Evolutionary conservation across 2,113 vertebrate genomes (phyloP).

Genomic region (Xenopus borealis): DNA sequence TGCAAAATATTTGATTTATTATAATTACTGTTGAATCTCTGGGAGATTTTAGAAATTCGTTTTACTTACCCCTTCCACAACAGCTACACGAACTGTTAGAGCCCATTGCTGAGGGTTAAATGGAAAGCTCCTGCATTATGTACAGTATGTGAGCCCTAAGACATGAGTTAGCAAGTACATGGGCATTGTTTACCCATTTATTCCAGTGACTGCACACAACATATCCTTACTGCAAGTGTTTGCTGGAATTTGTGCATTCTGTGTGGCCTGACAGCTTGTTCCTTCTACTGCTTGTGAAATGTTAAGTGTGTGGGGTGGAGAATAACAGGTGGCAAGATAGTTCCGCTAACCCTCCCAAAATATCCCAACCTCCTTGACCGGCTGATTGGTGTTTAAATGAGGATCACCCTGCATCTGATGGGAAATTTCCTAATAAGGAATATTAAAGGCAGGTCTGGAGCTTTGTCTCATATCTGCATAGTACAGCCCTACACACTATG

Average conservation of each 20-base stretch:
- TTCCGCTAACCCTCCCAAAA: constrained; percentile 32
- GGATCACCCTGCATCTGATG: background rate
- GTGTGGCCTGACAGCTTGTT: constrained; percentile 1
- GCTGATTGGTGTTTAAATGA: constrained; percentile 50
- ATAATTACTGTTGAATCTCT: too few relatives aligned
- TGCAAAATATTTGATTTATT: too few relatives aligned
- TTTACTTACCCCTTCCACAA: constrained; percentile 27
- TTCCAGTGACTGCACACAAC: constrained; percentile 55
- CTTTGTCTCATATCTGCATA: too few relatives aligned
- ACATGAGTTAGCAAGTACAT: constrained; percentile 19
- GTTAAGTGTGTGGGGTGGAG: background rate
- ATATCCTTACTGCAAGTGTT: constrained; percentile 20
- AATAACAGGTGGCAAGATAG: constrained; percentile 22
- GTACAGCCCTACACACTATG: too few relatives aligned
- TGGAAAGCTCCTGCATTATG: constrained; percentile 14
- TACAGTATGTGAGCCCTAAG: background rate
- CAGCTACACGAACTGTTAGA: background rate
- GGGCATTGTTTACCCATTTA: constrained; percentile 37
- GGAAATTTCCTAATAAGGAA: constrained; percentile 58
- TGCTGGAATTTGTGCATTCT: constrained; percentile 2
- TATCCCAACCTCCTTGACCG: constrained; percentile 33
- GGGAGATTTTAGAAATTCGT: background rate
- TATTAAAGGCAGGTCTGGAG: constrained; percentile 31
- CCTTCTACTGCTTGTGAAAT: background rate
- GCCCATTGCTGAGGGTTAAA: background rate